Evolutionary conservation across 2,888 invertebrate species (phyloP).

Genomic region (Athalia rosae): DNA sequence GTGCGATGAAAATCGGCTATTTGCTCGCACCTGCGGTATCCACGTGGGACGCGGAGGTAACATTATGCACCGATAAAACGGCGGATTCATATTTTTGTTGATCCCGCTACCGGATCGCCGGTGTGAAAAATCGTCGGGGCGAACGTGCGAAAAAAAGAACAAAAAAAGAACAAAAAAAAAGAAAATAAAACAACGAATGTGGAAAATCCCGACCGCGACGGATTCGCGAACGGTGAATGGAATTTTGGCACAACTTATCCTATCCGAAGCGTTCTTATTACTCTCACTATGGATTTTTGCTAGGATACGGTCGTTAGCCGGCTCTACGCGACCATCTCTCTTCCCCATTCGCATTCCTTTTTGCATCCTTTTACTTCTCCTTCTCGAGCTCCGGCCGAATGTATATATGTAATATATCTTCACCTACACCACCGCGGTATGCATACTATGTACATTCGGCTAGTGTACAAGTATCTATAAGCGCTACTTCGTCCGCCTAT

Average conservation of each 20-base stretch:
- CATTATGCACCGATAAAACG: constrained; percentile 2
- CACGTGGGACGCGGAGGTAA: too few relatives aligned
- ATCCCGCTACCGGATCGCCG: too few relatives aligned
- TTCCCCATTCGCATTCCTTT: background rate
- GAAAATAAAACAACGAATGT: too few relatives aligned
- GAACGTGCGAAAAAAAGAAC: background rate
- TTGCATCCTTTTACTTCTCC: background rate
- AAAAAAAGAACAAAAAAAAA: background rate
- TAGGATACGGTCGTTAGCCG: constrained; percentile 36
- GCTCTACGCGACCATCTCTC: background rate
- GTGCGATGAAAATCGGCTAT: constrained; percentile 26
- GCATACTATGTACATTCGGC: constrained; percentile 34
- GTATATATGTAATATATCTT: background rate
- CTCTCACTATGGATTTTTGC: constrained; percentile 44
- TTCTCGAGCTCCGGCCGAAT: background rate
- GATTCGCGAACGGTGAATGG: constrained; percentile 13
- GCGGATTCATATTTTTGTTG: too few relatives aligned
- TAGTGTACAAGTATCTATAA: background rate
- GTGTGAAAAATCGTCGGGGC: too few relatives aligned
- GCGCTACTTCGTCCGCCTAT: constrained; percentile 17
- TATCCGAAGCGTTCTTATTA: constrained; percentile 25
- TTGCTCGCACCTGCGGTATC: background rate
- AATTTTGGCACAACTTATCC: constrained; percentile 38
- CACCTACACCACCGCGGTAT: background rate
- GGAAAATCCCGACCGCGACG: constrained; percentile 1